A percentile compares a stretch with the other conserved stretches of the same genome.
These are phyloP conservation scores for Eurois occulta DNA, from an alignment of 2,888 invertebrate species.

Conservation along the genomic window DNA sequence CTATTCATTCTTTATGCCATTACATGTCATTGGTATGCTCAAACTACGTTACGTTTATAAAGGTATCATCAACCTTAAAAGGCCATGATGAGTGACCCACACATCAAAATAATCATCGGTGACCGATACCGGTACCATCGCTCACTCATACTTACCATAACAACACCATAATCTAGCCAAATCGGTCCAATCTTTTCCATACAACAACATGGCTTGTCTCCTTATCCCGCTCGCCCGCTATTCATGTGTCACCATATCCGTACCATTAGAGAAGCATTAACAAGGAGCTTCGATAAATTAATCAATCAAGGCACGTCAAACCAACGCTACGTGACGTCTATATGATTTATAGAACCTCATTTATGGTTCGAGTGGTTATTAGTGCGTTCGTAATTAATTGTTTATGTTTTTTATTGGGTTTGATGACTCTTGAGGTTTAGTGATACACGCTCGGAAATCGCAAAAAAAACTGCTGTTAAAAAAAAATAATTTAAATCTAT, in stretches of 20 bases:
- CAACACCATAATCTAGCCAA: conserved; percentile 34
- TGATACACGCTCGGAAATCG: not conserved
- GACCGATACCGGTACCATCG: not conserved
- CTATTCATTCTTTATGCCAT: not conserved
- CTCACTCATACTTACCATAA: conserved; percentile 14
- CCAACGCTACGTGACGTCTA: conserved; percentile 60
- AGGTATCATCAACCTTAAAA: conserved; percentile 7
- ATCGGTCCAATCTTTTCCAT: conserved; percentile 40
- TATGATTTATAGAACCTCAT: conserved; percentile 63
- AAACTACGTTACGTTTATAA: not conserved
- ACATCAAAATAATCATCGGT: not conserved
- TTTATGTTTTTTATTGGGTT: conserved; percentile 26
- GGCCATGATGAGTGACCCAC: not conserved
- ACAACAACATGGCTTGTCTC: conserved; percentile 24
- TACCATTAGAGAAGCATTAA: conserved; percentile 65
- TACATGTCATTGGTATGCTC: not conserved
- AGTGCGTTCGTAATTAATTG: conserved; percentile 47
- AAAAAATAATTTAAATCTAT: too few species aligned
- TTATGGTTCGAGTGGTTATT: conserved; percentile 52
- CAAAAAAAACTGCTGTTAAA: too few species aligned
- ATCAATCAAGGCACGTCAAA: conserved; percentile 66
- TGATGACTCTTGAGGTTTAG: conserved; percentile 8
- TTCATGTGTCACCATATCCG: conserved; percentile 55
- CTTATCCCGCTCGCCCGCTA: conserved; percentile 40
- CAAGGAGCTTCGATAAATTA: conserved; percentile 66